Base-by-base conservation (phyloP, 2,888 invertebrate species). In the Drosophila diplacantha region DNA sequence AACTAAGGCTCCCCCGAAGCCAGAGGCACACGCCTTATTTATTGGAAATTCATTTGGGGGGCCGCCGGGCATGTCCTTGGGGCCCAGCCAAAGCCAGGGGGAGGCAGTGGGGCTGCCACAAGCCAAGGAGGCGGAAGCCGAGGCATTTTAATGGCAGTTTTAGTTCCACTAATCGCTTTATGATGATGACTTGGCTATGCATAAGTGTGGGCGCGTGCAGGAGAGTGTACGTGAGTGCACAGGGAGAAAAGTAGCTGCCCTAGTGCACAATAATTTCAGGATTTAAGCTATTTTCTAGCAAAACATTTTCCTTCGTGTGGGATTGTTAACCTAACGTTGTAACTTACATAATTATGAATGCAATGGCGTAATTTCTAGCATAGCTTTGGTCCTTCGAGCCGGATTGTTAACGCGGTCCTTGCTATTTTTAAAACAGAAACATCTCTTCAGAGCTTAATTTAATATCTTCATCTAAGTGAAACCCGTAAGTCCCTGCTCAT, bases 61-160 rank as follows among this genome's bases (percentile, higher is more conserved):
- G 14, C 22, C 20, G 58, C 53, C 43, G 53, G 22, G 9, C 35
- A 51, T 67, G 73, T 70, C 63, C 67, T 63, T 73, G 62, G 20
- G 26, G 11, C 14, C 12, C 3, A 1, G 39, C 39, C 22, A 41
- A 41, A 9, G 22, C n/a, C 3, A 12, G 18, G 11, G 22, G 3
- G 11, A 22, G 18, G 9, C 3, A 7, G n/a, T 46, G 3, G 11
- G 35, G 5, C 9, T 16, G 18, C 24, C 26, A 16, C 2, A 29
- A 2, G 37, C 7, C 24, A n/a, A 12, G 22, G 12, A 37, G 51
- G 18, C 31, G 56, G 56, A 50, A 54, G 60, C 51, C 44, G 24
- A 76, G 71, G 65, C 81, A 75, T 81, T 76, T 76, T 81, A 81
- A 76, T 81, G 79, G 73, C 73, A 78, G 75, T 81, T 76, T 81